Base-by-base conservation (phyloP, 1,140 invertebrate genomes). In the Achroia grisella region DNA sequence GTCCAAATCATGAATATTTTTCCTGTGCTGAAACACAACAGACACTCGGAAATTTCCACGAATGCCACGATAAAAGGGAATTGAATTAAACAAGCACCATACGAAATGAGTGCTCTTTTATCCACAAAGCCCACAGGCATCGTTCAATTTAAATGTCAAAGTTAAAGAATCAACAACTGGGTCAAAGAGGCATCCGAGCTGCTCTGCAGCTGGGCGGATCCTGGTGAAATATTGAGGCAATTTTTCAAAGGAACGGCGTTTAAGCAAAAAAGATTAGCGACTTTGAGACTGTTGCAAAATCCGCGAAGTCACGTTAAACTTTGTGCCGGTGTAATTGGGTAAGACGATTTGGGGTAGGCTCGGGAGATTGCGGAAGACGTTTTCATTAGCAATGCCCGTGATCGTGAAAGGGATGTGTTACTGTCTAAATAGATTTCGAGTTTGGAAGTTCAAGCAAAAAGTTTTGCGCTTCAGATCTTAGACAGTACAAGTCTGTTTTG, bases 171-270 rank as follows among this genome's bases (percentile, higher is more conserved):
- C 40, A 44, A 8, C 11, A 51, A 56, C 39, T 57, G 28, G 45
- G 49, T 52, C 54, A 52, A 56, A 56, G 33, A 17, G 23, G 28
- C 15, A 50, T 34, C 35, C 35, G 8, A 13, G n/a, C n/a, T n/a
- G 14, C 28, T 12, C 39, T 37, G 39, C 28, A 46, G 48, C 49
- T 33, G 43, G 29, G 12, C 27, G 35, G 29, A 46, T 34, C 47
- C 13, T 32, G 39, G 35, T 53, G 44, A 58, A 44, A 53, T 50
- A 53, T 48, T n/a, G 32, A 15, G 40, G 52, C 23, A 34, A 56
- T 56, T 52, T 56, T 51, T 52, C 48, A 44, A 35, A 27, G 27
- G 8, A 39, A 47, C 47, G 40, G 32, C 15, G 14, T 11, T 10
- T 10, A 27, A 28, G n/a, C 28, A 32, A 14, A 39, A n/a, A 36